phyloP scores from a whole-genome alignment of 1,140 invertebrate species.

The Drosophila tani region DNA sequence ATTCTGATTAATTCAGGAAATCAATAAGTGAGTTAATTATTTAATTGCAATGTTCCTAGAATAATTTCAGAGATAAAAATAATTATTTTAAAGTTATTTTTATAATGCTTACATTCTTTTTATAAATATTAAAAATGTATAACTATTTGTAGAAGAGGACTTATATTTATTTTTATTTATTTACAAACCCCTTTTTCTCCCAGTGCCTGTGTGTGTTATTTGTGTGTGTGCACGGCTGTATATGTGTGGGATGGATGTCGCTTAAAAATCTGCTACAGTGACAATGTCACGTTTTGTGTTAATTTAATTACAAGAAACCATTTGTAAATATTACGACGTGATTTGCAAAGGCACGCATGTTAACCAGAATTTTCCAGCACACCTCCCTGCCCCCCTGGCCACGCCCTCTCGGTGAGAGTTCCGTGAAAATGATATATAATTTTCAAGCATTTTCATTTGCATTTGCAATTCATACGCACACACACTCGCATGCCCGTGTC shows the following conservation, averaged over 20 bases:
- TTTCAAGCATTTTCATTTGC: constrained; percentile 73
- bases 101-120: too few species aligned
- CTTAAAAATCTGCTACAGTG: constrained; percentile 82
- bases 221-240: not conserved
- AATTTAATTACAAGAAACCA: constrained; percentile 84
- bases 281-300: constrained; percentile 84
- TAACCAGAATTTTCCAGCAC: constrained; percentile 11
- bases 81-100: too few species aligned
- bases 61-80: too few species aligned
- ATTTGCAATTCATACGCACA: constrained; percentile 74
- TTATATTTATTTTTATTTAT: too few species aligned
- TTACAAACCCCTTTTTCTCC: not conserved
- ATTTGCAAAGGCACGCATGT: constrained; percentile 74
- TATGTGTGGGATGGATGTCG: constrained; percentile 54
- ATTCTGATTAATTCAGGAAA: too few species aligned
- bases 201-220: not conserved
- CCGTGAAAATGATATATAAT: constrained; percentile 72
- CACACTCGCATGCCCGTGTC: constrained; percentile 40
- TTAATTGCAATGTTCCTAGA: too few species aligned
- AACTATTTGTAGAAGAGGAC: too few species aligned
- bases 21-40: too few species aligned
- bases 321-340: constrained; percentile 83
- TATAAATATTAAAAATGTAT: too few species aligned
- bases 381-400: not conserved
- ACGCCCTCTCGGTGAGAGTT: constrained; percentile 22